A percentile compares a stretch with the other conserved stretches of the same genome.
phyloP scores from a whole-genome alignment of 2,888 invertebrate species.

The Podabrus alpinus region DNA sequence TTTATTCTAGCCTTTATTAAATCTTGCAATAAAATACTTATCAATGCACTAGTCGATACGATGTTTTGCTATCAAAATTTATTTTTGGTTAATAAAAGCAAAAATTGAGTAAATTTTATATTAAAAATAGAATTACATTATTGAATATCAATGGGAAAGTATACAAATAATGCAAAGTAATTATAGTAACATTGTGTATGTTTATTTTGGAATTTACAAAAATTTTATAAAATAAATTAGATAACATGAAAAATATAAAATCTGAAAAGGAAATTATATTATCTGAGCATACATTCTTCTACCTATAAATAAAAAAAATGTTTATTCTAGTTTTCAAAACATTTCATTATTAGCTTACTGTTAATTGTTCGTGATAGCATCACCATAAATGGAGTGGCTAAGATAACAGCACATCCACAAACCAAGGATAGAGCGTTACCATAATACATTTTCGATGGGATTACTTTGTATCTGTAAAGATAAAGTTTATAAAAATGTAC shows the following conservation, averaged over 20 bases:
- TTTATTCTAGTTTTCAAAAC: neutral
- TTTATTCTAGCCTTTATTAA: neutral
- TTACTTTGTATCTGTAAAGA: neutral
- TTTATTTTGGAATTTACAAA: neutral
- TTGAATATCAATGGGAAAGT: too few relatives aligned
- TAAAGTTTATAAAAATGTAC: neutral
- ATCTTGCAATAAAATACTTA: neutral
- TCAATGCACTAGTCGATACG: neutral
- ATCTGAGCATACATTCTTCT: neutral
- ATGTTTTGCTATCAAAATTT: neutral
- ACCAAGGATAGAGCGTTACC: neutral
- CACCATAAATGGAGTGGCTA: neutral
- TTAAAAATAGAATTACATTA: too few relatives aligned
- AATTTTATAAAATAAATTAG: neutral
- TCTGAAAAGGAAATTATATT: neutral
- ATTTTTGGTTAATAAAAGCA: neutral
- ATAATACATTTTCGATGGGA: neutral
- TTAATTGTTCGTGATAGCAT: neutral
- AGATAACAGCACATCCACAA: neutral
- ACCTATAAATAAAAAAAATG: neutral
- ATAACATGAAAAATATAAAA: neutral
- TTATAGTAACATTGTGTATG: too few relatives aligned
- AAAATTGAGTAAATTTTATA: too few relatives aligned
- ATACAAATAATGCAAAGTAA: too few relatives aligned
- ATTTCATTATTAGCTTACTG: neutral